phyloP scores from a whole-genome alignment of 1,140 invertebrate species.

The Drosophila repleta region DNA sequence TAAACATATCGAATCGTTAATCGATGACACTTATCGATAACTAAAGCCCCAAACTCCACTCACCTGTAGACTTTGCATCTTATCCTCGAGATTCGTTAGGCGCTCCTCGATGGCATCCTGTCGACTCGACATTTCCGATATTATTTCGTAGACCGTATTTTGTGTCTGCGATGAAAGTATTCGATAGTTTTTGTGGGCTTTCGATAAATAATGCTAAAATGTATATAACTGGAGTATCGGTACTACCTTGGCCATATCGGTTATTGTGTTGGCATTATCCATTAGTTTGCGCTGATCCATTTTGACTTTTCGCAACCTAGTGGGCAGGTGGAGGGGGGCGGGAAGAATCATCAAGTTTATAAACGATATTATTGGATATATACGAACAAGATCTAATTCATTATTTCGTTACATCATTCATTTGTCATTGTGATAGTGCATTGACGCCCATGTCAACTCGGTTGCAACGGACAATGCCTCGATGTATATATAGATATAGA shows the following conservation, averaged over 20 bases:
- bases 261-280: slow-evolving; percentile 99
- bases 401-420: too few species aligned
- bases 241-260: slow-evolving; percentile 99
- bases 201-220: background rate
- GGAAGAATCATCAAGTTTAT: slow-evolving; percentile 65
- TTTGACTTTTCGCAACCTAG: slow-evolving; percentile 98
- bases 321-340: slow-evolving; percentile 38
- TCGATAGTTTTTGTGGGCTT: background rate
- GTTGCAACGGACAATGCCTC: too few species aligned
- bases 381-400: too few species aligned
- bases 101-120: slow-evolving; percentile 96
- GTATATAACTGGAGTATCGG: slow-evolving; percentile 12
- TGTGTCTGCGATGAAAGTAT: slow-evolving; percentile 90
- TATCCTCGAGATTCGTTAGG: slow-evolving; percentile 93
- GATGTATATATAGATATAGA: too few species aligned
- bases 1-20: slow-evolving; percentile 8
- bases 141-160: slow-evolving; percentile 98
- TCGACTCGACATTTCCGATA: slow-evolving; percentile 96
- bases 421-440: too few species aligned
- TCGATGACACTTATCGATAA: background rate
- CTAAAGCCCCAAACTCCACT: slow-evolving; percentile 3
- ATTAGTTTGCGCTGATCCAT: slow-evolving; percentile 99
- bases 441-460: too few species aligned
- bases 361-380: slow-evolving; percentile 45
- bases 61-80: slow-evolving; percentile 90